phyloP scores from a whole-genome alignment of 2,797 vertebrate genomes.

The Cichlasoma orientale region DNA sequence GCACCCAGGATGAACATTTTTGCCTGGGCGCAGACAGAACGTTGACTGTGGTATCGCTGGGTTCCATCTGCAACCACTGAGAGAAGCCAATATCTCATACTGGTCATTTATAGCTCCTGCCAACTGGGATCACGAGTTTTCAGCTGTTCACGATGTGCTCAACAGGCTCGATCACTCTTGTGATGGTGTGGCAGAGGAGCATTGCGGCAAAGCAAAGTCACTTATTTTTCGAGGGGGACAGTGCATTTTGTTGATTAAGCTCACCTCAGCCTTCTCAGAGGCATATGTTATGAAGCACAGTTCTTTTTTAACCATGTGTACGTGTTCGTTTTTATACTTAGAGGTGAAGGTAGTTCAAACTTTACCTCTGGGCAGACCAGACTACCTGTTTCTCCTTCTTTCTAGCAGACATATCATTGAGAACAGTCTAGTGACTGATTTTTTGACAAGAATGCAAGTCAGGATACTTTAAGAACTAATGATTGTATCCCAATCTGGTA shows the following conservation, averaged over 20 bases:
- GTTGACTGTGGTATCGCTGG: neutral
- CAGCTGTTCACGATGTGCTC: neutral
- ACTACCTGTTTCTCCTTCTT: neutral
- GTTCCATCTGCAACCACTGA: neutral
- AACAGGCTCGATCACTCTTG: neutral
- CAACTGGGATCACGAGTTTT: neutral
- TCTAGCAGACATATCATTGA: neutral
- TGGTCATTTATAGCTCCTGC: neutral
- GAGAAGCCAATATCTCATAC: neutral
- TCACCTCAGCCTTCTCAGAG: neutral
- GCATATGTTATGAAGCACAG: neutral
- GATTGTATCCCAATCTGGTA: neutral
- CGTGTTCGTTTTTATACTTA: neutral
- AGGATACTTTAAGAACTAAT: neutral
- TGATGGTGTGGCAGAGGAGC: neutral
- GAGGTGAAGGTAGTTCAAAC: neutral
- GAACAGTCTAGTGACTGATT: neutral
- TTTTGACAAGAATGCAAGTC: neutral
- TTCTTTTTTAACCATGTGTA: neutral
- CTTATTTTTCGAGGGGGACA: neutral
- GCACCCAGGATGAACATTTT: neutral
- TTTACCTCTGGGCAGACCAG: neutral
- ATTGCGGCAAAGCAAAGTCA: neutral
- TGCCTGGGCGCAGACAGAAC: neutral
- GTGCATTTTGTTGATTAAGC: neutral